These are phyloP conservation scores for Cydia strobilella DNA, from an alignment of 1,140 invertebrate species.

Conservation along the genomic window DNA sequence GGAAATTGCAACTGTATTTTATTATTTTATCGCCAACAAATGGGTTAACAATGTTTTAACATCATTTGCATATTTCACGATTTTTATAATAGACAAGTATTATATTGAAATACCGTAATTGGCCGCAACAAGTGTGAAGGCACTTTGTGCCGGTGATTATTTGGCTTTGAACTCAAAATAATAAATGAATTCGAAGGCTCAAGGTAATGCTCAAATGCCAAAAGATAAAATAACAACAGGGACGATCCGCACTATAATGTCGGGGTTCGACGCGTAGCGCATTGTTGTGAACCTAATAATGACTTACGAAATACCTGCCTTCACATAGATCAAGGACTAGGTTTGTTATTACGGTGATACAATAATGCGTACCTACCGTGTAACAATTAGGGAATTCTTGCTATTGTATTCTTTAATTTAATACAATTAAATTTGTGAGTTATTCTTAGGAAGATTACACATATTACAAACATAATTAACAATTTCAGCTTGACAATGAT, in stretches of 20 bases:
- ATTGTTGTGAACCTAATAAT: conserved; percentile 53
- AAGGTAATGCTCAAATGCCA: conserved; percentile 42
- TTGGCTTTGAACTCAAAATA: conserved; percentile 31
- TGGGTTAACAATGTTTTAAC: neutral
- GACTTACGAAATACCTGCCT: conserved; percentile 63
- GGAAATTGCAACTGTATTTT: neutral
- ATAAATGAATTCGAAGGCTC: conserved; percentile 27
- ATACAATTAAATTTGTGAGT: neutral
- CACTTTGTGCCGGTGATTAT: conserved; percentile 15
- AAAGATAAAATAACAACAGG: conserved; percentile 32
- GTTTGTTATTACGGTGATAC: conserved; percentile 55
- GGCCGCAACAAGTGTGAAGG: conserved; percentile 19
- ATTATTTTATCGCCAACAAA: neutral
- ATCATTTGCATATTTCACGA: neutral
- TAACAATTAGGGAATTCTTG: conserved; percentile 45
- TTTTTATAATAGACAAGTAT: conserved; percentile 20
- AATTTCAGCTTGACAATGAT: neutral
- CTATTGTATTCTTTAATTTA: conserved; percentile 15
- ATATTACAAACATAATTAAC: neutral
- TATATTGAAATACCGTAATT: conserved; percentile 20
- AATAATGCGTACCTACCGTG: conserved; percentile 38
- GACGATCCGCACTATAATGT: conserved; percentile 50
- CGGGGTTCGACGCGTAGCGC: conserved; percentile 45
- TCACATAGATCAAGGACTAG: conserved; percentile 70
- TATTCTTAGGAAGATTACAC: neutral